These are phyloP conservation scores for Mantis religiosa DNA, from an alignment of 2,888 invertebrate genomes.

Conservation along the genomic window DNA sequence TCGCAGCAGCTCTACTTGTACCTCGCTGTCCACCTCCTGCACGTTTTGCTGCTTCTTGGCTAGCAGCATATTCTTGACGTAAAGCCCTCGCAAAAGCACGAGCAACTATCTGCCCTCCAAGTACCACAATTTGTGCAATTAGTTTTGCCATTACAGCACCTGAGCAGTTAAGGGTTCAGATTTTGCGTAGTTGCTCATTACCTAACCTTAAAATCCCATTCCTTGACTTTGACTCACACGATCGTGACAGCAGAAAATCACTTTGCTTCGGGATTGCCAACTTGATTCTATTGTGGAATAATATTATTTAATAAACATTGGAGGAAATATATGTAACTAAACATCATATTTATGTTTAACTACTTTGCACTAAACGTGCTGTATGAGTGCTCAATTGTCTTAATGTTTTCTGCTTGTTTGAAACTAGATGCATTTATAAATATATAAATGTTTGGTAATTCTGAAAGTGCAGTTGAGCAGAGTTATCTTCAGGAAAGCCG, in stretches of 20 bases:
- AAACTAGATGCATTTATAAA: too few species aligned
- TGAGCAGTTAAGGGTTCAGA: not conserved
- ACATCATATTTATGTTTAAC: too few species aligned
- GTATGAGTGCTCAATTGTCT: too few species aligned
- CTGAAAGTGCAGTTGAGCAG: too few species aligned
- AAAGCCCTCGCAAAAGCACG: slow-evolving; percentile 88
- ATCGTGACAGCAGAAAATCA: not conserved
- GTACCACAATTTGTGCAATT: slow-evolving; percentile 83
- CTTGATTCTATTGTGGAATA: not conserved
- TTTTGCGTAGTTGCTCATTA: not conserved
- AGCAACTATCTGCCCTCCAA: slow-evolving; percentile 86
- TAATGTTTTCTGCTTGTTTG: too few species aligned
- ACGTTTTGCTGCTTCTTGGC: slow-evolving; percentile 78
- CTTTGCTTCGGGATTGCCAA: not conserved
- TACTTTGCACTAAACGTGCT: too few species aligned
- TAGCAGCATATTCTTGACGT: slow-evolving; percentile 79
- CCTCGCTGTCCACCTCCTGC: slow-evolving; percentile 70
- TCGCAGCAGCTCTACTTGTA: slow-evolving; percentile 68
- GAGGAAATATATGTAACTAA: too few species aligned
- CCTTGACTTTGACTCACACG: not conserved
- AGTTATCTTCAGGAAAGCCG: too few species aligned
- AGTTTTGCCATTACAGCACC: slow-evolving; percentile 76
- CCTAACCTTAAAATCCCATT: not conserved
- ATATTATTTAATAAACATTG: too few species aligned
- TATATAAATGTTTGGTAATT: too few species aligned